These are phyloP conservation scores for Ursus arctos DNA, from an alignment of 2,113 vertebrate genomes.

Conservation along the genomic window DNA sequence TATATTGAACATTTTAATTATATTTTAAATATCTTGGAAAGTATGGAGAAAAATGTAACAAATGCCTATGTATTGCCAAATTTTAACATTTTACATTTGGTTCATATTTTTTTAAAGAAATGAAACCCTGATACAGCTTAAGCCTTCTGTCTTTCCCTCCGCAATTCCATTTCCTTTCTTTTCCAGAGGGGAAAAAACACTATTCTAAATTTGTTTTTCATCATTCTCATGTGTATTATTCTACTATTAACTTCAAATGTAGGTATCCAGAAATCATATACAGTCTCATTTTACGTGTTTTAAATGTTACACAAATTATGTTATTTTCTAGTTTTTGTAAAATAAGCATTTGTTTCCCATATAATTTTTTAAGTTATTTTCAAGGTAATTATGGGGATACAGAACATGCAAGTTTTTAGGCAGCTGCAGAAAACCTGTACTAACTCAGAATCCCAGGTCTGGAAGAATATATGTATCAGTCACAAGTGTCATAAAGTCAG, in stretches of 20 bases:
- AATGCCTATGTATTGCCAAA: not conserved
- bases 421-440: not conserved
- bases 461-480: not conserved
- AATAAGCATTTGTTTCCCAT: conserved; percentile 11
- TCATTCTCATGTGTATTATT: not conserved
- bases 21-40: conserved; percentile 14
- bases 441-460: conserved; percentile 28
- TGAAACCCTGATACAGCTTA: not conserved
- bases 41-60: not conserved
- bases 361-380: conserved; percentile 43
- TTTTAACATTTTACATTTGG: conserved; percentile 58
- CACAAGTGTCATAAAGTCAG: not conserved
- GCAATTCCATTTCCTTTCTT: not conserved
- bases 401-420: not conserved
- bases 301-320: conserved; percentile 34
- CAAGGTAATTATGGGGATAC: not conserved
- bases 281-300: not conserved
- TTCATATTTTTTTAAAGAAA: conserved; percentile 39
- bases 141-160: not conserved
- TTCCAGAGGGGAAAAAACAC: not conserved
- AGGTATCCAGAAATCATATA: not conserved
- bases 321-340: conserved; percentile 49
- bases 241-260: not conserved
- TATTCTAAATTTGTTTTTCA: conserved; percentile 53
- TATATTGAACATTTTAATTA: conserved; percentile 14